Evolutionary conservation across 2,888 invertebrate genomes (phyloP), one percentile per base, ranked within the genome.

Genomic region (Drosophila leonis): DNA sequence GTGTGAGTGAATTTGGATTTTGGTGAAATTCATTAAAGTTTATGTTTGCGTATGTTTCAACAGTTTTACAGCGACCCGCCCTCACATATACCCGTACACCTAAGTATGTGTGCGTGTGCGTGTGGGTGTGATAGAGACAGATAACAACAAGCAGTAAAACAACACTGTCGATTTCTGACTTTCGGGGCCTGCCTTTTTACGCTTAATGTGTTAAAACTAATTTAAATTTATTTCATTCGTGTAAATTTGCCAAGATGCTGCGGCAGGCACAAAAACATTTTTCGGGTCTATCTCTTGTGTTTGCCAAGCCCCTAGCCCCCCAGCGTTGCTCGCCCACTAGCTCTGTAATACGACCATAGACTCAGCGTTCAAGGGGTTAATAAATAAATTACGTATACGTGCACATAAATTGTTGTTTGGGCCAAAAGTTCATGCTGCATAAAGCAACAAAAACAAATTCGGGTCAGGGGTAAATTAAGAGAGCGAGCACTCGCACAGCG

Each of bases 161-260:
- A 64, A 48, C 73, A 75, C 68, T 83, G 88, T 87, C 90, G 81
- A 88, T 82, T 72, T 60, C 75, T 68, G 82, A 69, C 74, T 80
- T 83, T 85, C 75, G 55, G 72, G 72, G 86, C 69, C 72, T 68
- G 78, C 84, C 87, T 79, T 75, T 88, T 79, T 81, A 81, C 90
- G 90, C 85, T 87, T 87, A 90, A 87, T 90, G 88, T 89, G 87
- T 89, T 87, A 87, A 90, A 87, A 90, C 87, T 87, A 87, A 87
- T 87, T 87, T 89, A 87, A 87, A 87, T 87, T 87, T 87, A 87
- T 87, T 87, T 87, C 84, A 82, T 82, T 83, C 80, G 77, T 83
- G 83, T 83, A 83, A 89, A 82, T 83, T 82, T 82, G 75, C 72
- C 67, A 78, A 83, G 83, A 83, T 82, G 72, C 88, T 78, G 61